These are phyloP conservation scores for Amphipoea oculea DNA, from an alignment of 2,888 invertebrate genomes.

Conservation along the genomic window DNA sequence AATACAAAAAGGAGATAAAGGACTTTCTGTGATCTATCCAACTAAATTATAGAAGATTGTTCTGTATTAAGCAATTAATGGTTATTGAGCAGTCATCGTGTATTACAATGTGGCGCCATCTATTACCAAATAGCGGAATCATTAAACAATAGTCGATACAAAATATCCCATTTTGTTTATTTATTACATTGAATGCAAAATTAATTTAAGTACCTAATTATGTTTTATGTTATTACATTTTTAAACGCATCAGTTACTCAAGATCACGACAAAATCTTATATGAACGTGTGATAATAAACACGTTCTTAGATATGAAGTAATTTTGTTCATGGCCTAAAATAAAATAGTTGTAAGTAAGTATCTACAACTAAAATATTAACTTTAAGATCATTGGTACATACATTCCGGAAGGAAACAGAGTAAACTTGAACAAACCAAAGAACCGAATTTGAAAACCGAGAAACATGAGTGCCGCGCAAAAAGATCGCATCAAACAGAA, in stretches of 20 bases:
- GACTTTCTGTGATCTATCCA: neutral
- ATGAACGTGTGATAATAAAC: neutral
- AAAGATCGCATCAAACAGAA: constrained; percentile 1
- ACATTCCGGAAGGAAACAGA: neutral
- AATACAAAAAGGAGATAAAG: neutral
- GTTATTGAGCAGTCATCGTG: neutral
- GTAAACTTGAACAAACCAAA: neutral
- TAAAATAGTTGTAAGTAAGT: neutral
- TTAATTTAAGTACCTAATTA: neutral
- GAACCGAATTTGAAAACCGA: neutral
- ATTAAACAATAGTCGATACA: constrained; percentile 44
- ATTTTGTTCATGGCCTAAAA: neutral
- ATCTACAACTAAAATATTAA: neutral
- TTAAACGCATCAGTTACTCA: neutral
- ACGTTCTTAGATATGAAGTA: too few relatives aligned
- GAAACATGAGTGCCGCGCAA: neutral
- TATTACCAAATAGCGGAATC: constrained; percentile 74
- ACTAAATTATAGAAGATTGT: neutral
- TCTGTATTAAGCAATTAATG: neutral
- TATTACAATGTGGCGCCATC: constrained; percentile 75
- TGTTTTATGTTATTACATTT: too few relatives aligned
- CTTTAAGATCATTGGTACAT: neutral
- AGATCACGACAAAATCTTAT: neutral
- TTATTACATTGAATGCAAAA: neutral
- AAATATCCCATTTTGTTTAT: neutral